Percentiles rank a stretch among this genome's conserved stretches.
These are phyloP conservation scores for Barbus barbus DNA, from an alignment of 2,113 vertebrate species.

Conservation along the genomic window DNA sequence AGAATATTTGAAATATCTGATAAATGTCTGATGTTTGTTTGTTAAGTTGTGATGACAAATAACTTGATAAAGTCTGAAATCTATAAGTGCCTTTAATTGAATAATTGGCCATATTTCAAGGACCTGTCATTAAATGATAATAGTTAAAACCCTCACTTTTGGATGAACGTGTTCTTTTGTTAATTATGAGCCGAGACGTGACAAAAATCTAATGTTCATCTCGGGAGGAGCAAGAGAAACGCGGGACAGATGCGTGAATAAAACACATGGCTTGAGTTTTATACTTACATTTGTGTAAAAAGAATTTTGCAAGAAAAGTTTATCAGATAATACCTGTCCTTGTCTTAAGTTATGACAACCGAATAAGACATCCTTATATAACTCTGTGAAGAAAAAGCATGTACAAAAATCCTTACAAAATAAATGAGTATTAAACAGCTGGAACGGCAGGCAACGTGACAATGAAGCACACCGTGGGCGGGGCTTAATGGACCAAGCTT, in stretches of 20 bases:
- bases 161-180: neutral
- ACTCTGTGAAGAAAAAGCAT: no score
- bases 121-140: neutral
- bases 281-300: no score
- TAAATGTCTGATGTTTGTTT: neutral
- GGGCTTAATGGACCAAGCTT: neutral
- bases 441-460: neutral
- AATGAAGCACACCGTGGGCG: neutral
- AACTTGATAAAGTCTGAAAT: neutral
- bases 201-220: neutral
- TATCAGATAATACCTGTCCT: no score
- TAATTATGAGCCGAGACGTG: neutral
- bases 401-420: neutral
- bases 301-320: no score
- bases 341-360: no score
- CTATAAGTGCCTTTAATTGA: neutral
- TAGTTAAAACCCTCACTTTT: neutral
- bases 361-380: no score
- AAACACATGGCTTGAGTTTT: neutral
- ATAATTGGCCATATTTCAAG: neutral
- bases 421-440: neutral
- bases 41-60: neutral
- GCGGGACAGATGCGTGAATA: no score
- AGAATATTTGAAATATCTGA: neutral
- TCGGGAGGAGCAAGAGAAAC: neutral